phyloP scores from a whole-genome alignment of 2,113 vertebrate genomes.

The Oxyura jamaicensis region DNA sequence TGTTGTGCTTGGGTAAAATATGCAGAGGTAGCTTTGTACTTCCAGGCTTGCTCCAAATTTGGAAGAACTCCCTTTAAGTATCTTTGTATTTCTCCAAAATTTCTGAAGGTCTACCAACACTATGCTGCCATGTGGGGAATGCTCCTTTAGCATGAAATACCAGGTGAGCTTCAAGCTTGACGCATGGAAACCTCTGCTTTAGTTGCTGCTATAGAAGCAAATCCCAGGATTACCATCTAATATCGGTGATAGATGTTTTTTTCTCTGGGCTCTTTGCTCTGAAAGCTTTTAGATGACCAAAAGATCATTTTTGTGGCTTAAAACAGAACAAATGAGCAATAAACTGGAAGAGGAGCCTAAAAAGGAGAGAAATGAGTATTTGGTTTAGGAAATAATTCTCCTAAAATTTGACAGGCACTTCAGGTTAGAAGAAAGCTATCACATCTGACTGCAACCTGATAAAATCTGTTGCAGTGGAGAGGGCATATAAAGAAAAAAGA shows the following conservation, averaged over 20 bases:
- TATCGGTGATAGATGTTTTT: neutral
- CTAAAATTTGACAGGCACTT: conserved; percentile 7
- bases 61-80: neutral
- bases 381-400: conserved; percentile 32
- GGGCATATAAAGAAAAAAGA: conserved; percentile 10
- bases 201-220: neutral
- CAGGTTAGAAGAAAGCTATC: neutral
- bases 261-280: neutral
- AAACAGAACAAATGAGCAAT: conserved; percentile 41
- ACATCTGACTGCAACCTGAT: conserved; percentile 17
- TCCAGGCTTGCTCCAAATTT: neutral
- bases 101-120: neutral
- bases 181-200: neutral
- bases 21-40: neutral
- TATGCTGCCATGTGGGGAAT: neutral
- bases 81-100: neutral
- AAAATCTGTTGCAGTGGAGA: conserved; percentile 16
- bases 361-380: neutral
- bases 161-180: neutral
- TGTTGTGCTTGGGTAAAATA: neutral
- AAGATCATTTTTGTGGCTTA: conserved; percentile 14
- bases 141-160: neutral
- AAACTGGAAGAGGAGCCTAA: conserved; percentile 17
- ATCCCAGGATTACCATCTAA: neutral
- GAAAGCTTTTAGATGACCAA: conserved; percentile 4